Conservation (phyloP, 2,797 vertebrate genomes). For the Tadarida brasiliensis region DNA sequence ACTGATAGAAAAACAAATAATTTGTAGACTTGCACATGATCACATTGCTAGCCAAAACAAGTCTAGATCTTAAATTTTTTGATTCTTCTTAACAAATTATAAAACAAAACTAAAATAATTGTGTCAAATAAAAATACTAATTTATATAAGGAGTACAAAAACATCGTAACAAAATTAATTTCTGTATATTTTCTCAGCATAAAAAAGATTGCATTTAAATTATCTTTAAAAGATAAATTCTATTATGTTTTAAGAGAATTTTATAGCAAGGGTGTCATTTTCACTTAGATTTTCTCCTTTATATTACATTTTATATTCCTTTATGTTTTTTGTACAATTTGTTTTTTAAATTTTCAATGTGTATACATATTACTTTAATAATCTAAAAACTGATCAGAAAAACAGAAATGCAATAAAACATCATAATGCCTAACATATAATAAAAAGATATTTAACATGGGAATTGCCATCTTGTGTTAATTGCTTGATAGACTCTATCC, state of each 20-base stretch:
- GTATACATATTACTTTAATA: not conserved
- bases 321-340: not conserved
- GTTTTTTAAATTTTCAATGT: not conserved
- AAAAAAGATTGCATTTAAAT: conserved; percentile 23
- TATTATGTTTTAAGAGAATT: conserved; percentile 17
- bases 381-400: conserved; percentile 16
- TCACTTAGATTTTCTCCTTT: not conserved
- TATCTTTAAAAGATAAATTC: conserved; percentile 48
- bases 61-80: not conserved
- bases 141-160: not conserved
- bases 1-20: not conserved
- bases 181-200: not conserved
- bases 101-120: not conserved
- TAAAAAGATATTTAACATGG: conserved; percentile 19
- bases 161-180: not conserved
- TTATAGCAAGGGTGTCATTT: not conserved
- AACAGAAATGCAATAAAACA: not conserved
- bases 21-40: not conserved
- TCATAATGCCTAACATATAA: not conserved
- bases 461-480: not conserved
- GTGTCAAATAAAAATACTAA: conserved; percentile 35
- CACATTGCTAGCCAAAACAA: not conserved
- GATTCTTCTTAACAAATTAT: not conserved
- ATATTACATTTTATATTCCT: conserved; percentile 13
- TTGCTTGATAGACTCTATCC: not conserved